Percentiles rank a stretch among this genome's conserved stretches.
phyloP scores from a whole-genome alignment of 2,797 vertebrate genomes.

The Brachymystax lenok region DNA sequence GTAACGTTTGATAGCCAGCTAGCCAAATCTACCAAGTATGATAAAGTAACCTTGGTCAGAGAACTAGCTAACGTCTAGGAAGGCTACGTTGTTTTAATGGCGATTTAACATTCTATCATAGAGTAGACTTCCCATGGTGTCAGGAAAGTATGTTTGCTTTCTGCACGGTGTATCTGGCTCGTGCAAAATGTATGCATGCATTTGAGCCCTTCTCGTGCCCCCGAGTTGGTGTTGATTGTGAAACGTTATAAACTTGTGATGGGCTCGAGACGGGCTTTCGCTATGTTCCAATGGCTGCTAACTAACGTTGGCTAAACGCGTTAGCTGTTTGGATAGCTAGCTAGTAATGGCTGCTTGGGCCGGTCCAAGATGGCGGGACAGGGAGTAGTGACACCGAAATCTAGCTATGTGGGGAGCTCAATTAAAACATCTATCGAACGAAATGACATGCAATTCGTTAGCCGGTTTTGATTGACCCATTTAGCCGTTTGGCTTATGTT shows the following conservation, averaged over 20 bases:
- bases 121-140: not conserved
- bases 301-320: not conserved
- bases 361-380: conserved; percentile 95
- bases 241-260: not conserved
- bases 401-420: conserved; percentile 26
- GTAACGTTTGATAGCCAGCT: not conserved
- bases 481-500: not conserved
- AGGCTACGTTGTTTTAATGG: not conserved
- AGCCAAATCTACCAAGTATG: not conserved
- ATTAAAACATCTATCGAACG: not conserved
- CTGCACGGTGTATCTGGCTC: not conserved
- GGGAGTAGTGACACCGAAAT: conserved; percentile 79
- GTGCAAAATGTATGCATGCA: not conserved
- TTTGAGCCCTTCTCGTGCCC: not conserved
- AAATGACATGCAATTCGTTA: not conserved
- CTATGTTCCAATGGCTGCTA: not conserved
- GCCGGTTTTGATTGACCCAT: not conserved
- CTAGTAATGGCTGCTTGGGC: conserved; percentile 79
- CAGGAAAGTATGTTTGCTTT: not conserved
- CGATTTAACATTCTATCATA: not conserved
- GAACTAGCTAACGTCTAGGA: not conserved
- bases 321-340: conserved; percentile 5
- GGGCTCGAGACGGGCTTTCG: not conserved
- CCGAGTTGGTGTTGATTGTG: not conserved
- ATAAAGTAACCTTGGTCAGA: not conserved